phyloP scores from a whole-genome alignment of 2,797 vertebrate species.

The Sitta carolinensis region DNA sequence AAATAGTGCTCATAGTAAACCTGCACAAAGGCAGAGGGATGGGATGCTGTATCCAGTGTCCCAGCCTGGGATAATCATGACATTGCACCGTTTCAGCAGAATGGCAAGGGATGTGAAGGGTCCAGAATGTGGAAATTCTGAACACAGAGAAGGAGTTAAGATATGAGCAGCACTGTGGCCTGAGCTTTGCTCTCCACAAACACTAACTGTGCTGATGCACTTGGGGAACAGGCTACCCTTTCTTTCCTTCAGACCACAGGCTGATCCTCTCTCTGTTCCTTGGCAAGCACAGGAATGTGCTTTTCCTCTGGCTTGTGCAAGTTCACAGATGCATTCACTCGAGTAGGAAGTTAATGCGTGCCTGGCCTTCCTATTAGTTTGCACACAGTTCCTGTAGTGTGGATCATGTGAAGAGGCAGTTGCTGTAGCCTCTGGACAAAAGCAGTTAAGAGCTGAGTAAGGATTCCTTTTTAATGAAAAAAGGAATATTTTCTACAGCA shows the following conservation, averaged over 20 bases:
- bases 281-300: not conserved
- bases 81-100: not conserved
- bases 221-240: not conserved
- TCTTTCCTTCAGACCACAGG: not conserved
- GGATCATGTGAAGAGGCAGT: not conserved
- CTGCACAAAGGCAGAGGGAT: not conserved
- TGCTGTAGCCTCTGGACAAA: not conserved
- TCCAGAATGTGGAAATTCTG: not conserved
- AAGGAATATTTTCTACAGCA: not conserved
- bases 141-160: not conserved
- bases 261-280: not conserved
- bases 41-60: not conserved
- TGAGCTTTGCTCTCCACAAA: not conserved
- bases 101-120: not conserved
- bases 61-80: not conserved
- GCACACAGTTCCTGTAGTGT: not conserved
- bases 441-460: not conserved
- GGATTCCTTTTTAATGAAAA: not conserved
- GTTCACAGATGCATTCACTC: slow-evolving; percentile 2
- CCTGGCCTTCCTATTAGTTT: not conserved
- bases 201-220: not conserved
- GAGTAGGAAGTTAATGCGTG: not conserved
- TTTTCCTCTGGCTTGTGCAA: not conserved
- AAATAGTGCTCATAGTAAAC: not conserved
- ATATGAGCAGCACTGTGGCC: not conserved